Conservation (phyloP, 2,797 vertebrate genomes). For the Rhynchotus rufescens region DNA sequence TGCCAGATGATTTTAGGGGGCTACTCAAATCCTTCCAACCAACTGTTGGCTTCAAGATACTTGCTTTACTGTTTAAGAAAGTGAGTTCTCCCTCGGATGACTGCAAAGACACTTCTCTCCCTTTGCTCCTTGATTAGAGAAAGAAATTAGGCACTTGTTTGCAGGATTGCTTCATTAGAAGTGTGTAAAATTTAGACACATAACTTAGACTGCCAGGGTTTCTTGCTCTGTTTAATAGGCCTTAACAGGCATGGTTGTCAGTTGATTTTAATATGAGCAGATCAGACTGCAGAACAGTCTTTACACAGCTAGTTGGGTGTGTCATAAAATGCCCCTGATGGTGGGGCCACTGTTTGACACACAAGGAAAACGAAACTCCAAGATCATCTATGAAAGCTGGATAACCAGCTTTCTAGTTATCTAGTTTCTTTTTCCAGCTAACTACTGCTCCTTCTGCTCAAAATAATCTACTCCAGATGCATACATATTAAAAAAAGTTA, state of each 20-base stretch:
- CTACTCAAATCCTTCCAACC: not conserved
- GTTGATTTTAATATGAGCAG: not conserved
- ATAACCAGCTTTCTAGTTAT: no score
- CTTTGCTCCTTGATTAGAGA: not conserved
- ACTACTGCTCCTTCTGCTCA: not conserved
- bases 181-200: not conserved
- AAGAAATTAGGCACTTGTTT: not conserved
- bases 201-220: not conserved
- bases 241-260: not conserved
- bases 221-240: not conserved
- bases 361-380: not conserved
- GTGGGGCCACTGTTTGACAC: not conserved
- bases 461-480: not conserved
- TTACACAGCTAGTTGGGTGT: not conserved
- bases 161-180: not conserved
- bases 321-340: not conserved
- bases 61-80: not conserved
- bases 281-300: not conserved
- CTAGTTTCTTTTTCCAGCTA: no score
- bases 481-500: not conserved
- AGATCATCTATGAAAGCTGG: not conserved
- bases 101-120: not conserved
- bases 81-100: not conserved
- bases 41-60: not conserved
- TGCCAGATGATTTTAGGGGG: accelerated